Conservation (phyloP, 2,797 vertebrate species). For the Oreochromis mossambicus region DNA sequence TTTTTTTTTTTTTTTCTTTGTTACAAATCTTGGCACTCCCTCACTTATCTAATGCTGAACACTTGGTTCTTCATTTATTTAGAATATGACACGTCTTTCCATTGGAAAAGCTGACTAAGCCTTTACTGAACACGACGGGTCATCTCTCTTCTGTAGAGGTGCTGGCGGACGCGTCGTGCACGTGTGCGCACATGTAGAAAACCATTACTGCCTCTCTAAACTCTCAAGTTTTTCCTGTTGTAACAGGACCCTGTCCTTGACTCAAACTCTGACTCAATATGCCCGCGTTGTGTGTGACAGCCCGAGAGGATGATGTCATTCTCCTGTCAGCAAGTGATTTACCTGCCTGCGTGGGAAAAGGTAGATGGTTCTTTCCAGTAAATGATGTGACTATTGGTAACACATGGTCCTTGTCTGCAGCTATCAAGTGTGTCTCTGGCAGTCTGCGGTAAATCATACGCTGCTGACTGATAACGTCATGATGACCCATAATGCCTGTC, state of each 20-base stretch:
- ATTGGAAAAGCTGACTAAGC: constrained; percentile 63
- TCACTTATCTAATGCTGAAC: constrained; percentile 62
- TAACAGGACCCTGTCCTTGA: constrained; percentile 15
- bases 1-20: background rate
- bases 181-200: background rate
- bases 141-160: constrained; percentile 10
- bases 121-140: constrained; percentile 46
- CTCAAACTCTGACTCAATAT: constrained; percentile 21
- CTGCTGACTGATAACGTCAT: constrained; percentile 63
- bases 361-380: constrained; percentile 24
- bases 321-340: constrained; percentile 37
- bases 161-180: background rate
- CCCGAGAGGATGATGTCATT: constrained; percentile 46
- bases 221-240: constrained; percentile 13
- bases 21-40: constrained; percentile 36
- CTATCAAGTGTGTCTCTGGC: constrained; percentile 12
- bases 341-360: constrained; percentile 33
- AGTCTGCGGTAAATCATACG: constrained; percentile 54
- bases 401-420: constrained; percentile 44
- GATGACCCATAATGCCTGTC: constrained; percentile 46
- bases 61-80: constrained; percentile 66
- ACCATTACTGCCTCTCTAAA: background rate
- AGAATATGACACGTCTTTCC: constrained; percentile 66
- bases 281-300: background rate
- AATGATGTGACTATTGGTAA: constrained; percentile 35